These are phyloP conservation scores for Zoanthus gigantus DNA, from an alignment of 92 coral and sea anemone genomes.

Conservation along the genomic window DNA sequence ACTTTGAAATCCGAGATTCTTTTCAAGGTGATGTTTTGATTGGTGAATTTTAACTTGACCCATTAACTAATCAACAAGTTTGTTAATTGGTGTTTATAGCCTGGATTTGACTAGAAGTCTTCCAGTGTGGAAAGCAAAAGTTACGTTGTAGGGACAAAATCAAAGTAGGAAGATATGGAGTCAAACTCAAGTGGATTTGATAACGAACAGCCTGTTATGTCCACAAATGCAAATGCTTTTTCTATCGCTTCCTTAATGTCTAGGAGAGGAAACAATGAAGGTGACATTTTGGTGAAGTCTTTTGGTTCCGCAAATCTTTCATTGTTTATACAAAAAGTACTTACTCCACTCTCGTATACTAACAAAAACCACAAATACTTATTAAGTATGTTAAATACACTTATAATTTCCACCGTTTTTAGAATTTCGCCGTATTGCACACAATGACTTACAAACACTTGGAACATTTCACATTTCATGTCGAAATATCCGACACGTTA, in stretches of 20 bases:
- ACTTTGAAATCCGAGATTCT: conserved; percentile 31
- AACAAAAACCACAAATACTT: conserved; percentile 19
- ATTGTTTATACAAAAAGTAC: conserved; percentile 4
- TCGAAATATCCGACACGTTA: background rate
- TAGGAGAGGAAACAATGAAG: conserved; percentile 73
- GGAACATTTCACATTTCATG: background rate
- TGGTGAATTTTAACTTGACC: conserved; percentile 73
- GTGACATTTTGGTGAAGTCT: conserved; percentile 40
- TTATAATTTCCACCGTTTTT: background rate
- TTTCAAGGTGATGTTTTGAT: conserved; percentile 54
- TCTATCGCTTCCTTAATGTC: conserved; percentile 94
- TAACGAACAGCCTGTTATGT: conserved; percentile 59
- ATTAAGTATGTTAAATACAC: conserved; percentile 5
- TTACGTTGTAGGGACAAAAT: conserved; percentile 21
- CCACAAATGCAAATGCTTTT: conserved; percentile 93
- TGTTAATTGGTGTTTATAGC: conserved; percentile 84
- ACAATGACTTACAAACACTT: background rate
- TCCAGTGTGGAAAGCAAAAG: conserved; percentile 49
- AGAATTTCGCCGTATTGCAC: background rate
- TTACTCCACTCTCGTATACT: background rate
- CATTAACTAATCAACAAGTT: conserved; percentile 81
- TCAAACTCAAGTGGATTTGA: conserved; percentile 4
- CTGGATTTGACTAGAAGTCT: conserved; percentile 59
- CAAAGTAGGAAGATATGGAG: conserved; percentile 23
- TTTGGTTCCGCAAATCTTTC: background rate